Percentiles rank a stretch among this genome's conserved stretches.
phyloP scores from a whole-genome alignment of 2,113 vertebrate species.

The Zosterops borbonicus region DNA sequence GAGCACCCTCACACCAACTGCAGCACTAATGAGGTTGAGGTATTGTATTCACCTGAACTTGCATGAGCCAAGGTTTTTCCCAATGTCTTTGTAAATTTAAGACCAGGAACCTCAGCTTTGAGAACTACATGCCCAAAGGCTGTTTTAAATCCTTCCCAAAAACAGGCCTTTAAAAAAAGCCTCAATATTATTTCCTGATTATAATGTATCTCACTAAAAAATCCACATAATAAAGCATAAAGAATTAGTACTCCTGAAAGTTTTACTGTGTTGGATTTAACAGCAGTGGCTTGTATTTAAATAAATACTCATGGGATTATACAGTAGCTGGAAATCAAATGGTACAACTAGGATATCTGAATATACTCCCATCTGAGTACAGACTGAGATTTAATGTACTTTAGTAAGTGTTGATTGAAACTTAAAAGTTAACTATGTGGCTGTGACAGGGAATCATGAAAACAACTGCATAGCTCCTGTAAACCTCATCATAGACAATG shows the following conservation, averaged over 20 bases:
- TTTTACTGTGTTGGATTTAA: neutral
- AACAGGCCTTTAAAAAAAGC: neutral
- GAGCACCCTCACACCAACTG: neutral
- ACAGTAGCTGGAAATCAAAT: neutral
- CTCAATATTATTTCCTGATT: neutral
- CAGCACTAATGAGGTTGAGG: neutral
- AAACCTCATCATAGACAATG: neutral
- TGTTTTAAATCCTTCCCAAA: neutral
- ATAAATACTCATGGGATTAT: neutral
- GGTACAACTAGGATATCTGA: neutral
- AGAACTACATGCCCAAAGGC: neutral
- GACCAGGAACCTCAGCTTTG: neutral
- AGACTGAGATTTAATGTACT: neutral
- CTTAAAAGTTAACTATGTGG: neutral
- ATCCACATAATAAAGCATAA: neutral
- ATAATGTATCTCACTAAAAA: neutral
- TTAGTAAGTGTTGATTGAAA: neutral
- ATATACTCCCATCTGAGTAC: accelerated
- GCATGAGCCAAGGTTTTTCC: neutral
- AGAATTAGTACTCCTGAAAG: neutral
- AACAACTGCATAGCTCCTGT: neutral
- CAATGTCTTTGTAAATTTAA: neutral
- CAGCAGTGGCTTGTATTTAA: neutral
- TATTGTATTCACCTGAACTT: neutral
- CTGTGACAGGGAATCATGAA: neutral